Base-by-base conservation (phyloP, 2,888 invertebrate genomes). In the Megastigmus dorsalis region DNA sequence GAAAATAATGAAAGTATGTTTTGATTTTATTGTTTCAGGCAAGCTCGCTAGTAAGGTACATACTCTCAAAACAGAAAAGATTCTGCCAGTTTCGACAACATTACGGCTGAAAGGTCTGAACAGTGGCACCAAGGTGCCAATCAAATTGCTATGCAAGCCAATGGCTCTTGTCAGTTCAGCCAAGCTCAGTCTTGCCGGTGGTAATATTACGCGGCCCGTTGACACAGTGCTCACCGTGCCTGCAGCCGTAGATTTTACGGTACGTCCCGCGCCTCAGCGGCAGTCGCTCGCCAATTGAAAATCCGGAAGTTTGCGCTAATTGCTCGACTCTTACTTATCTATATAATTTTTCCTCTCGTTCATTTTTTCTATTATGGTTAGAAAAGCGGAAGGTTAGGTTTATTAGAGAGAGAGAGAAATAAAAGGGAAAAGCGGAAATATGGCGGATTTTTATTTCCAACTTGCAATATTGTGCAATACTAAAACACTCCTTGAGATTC, bases 121-220 rank as follows among this genome's bases (percentile, higher is more conserved):
- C 5, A 38, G 15, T 13, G 15, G 23, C 1, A 62, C 76, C 1
- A 77, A 77, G 75, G 79, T 84, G 68, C 84, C 84, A 28, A 82
- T 84, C 23, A 82, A 82, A 60, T 75, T 86, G 23, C 81, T 85
- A 28, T 86, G 86, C 77, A 85, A 87, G 77, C 84, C 87, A 23
- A 79, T 87, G 26, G 80, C 83, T 5, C 75, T 84, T 63, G 80
- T 80, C 18, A 80, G 83, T 15, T 79, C 82, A 55, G 78, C 80
- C 38, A 84, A 82, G 65, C 79, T 82, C 66, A 82, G 81, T 41
- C 76, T 84, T 76, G 76, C 78, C 77, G 30, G 48, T 23, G n/a
- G 36, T 0, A 82, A 78, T n/a, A n/a, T n/a, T 78, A 78, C 83
- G 68, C 81, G 82, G 68, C 80, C 84, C 50, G 80, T 80, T 59